Evolutionary conservation across 1,140 invertebrate species (phyloP), one percentile per base, ranked within the genome.

Genomic region (Brachystomella parvula): DNA sequence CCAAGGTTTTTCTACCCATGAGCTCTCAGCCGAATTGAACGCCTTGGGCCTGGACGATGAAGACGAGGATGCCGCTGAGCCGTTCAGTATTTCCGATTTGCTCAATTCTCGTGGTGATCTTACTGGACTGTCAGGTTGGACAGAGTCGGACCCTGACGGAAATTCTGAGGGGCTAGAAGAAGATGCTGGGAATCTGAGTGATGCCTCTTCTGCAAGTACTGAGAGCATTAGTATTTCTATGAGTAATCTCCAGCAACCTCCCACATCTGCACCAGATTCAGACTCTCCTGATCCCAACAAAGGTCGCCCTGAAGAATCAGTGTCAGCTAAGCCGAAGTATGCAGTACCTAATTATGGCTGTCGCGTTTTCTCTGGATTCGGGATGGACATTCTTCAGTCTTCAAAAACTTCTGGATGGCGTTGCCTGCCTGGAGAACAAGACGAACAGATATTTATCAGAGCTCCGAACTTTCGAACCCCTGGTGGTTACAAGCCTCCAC

Each of bases 391-490:
- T 3, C 26, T 24, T 12, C 26, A 59, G 3, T 9, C 57, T 31
- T 31, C 57, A 31, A 3, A 3, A 28, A 31, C 6, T 24, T 59
- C 57, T 53, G 49, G 9, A 6, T 53, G 49, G 49, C 15, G 24
- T n/a, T 6, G 9, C 24, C 15, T 53, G 9, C 49, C 49, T n/a
- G 49, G 49, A 24, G 24, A 24, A 3, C 3, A 53, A n/a, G 24
- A 3, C 6, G 57, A 59, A 31, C 57, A 59, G 30, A 31, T 47
- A 31, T 24, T 19, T 15, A 29, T 12, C 28, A 39, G 60, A 44
- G 60, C 60, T 44, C 60, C 60, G 12, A 62, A 62, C 31, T 62
- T 62, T 26, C 32, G 60, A 31, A 59, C 57, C 21, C 57, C 57
- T 3, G 57, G 57, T 12, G 57, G 57, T 15, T 59, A 59, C 29